A percentile compares a stretch with the other conserved stretches of the same genome.
Evolutionary conservation across 2,888 invertebrate genomes (phyloP).

Genomic region (Formica aserva): DNA sequence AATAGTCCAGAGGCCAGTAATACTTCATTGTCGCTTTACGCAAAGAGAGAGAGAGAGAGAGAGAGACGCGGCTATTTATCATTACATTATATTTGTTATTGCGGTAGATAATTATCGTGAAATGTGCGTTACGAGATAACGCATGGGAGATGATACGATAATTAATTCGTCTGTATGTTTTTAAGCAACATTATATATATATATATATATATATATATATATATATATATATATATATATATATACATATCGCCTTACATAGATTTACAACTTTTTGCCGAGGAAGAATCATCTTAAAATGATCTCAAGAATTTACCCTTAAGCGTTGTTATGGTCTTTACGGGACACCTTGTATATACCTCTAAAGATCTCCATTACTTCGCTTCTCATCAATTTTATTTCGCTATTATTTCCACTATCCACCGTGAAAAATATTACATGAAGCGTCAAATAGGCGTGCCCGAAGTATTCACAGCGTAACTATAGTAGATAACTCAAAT

Average conservation of each 20-base stretch:
- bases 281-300: too few species aligned
- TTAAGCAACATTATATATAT: neutral
- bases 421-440: constrained; percentile 34
- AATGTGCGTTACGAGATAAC: neutral
- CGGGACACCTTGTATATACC: neutral
- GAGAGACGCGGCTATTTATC: neutral
- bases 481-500: constrained; percentile 21
- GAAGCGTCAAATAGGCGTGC: constrained; percentile 29
- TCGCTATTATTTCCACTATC: constrained; percentile 15
- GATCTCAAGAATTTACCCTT: too few species aligned
- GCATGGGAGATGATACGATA: neutral
- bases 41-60: neutral
- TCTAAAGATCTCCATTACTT: constrained; percentile 24
- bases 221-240: neutral
- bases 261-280: neutral
- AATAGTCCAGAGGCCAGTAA: constrained; percentile 18
- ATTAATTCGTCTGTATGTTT: neutral
- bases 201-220: neutral
- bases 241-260: neutral
- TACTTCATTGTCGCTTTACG: neutral
- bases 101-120: neutral
- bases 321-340: too few species aligned
- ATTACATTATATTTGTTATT: neutral
- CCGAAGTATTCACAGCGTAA: constrained; percentile 17
- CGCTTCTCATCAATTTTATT: constrained; percentile 5